Conservation (phyloP, 2,113 vertebrate species). For the Aldabrachelys gigantea region DNA sequence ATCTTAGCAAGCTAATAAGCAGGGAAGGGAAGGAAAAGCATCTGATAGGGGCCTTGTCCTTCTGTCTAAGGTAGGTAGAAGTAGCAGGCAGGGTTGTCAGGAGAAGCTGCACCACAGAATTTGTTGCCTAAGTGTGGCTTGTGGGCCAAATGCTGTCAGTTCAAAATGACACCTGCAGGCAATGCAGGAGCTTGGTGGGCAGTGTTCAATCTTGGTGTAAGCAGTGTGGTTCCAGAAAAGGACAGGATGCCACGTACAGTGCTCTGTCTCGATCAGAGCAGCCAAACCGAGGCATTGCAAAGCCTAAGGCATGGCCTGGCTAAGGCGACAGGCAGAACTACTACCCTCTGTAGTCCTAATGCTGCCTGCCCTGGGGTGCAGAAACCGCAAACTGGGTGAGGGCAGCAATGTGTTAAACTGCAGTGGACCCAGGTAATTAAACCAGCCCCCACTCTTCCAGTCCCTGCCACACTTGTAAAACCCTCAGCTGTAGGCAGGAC, state of each 20-base stretch:
- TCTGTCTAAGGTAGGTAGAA: neutral
- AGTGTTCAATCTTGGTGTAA: fast-evolving
- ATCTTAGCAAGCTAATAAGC: neutral
- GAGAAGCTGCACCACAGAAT: neutral
- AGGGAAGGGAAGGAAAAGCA: neutral
- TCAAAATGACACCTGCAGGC: neutral
- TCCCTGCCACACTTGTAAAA: neutral
- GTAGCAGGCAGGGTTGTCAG: neutral
- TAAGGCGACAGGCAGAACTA: neutral
- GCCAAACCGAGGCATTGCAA: fast-evolving
- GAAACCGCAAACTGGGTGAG: neutral
- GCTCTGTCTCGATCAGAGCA: neutral
- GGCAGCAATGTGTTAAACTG: neutral
- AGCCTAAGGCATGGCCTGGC: neutral
- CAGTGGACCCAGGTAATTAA: neutral
- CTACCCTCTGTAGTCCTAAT: neutral
- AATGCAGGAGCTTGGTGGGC: neutral
- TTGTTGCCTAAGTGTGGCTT: neutral
- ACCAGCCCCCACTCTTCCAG: neutral
- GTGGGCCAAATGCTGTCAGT: fast-evolving
- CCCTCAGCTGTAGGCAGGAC: neutral
- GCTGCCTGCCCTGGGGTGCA: neutral
- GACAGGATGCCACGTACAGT: fast-evolving
- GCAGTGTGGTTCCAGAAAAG: fast-evolving
- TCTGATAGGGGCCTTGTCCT: neutral